Evolutionary conservation across 2,113 vertebrate genomes (phyloP), one percentile per base, ranked within the genome.

Genomic region (Vulpes vulpes): DNA sequence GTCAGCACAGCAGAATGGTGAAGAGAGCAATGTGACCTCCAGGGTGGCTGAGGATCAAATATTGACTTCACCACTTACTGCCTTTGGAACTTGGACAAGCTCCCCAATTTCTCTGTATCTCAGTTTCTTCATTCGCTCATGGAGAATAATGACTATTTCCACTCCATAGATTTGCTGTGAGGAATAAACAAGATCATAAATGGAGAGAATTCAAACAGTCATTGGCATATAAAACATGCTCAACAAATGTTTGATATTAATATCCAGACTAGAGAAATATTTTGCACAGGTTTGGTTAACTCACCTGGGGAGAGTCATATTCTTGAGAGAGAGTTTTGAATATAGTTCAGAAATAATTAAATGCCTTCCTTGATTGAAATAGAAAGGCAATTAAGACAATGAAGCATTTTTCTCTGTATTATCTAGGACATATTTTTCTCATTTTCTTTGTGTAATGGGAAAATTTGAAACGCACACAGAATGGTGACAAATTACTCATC

Each of bases 311-410:
- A 98, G 84, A 95, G 79, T 76, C 62, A 57, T 80, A 73, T 60
- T 89, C 94, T 97, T 96, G 59, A 93, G 88, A 97, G 94, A 91
- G 89, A 78, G 90, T 94, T 96, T 96, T 96, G 97, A 98, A 97
- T 97, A 93, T 98, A 97, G 96, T 97, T 97, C 97, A 98, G 97
- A 94, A 98, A 98, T 98, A 98, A 98, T 98, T 98, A 98, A 98
- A 93, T 93, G 94, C 85, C 81, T 97, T 95, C 30, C 93, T 93
- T 97, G 97, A 98, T 98, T 96, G 97, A 98, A 98, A 98, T 96
- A 98, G 97, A 97, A 97, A 98, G 97, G 91, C 97, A 98, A 97
- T 98, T 98, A 98, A 97, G 96, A 97, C 96, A 95, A 95, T 53
- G 95, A 82, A 88, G 85, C 81, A 89, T 95, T 97, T 97, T 96